Conservation (phyloP, 2,888 invertebrate species). For the Pachycephus smyrnensis region DNA sequence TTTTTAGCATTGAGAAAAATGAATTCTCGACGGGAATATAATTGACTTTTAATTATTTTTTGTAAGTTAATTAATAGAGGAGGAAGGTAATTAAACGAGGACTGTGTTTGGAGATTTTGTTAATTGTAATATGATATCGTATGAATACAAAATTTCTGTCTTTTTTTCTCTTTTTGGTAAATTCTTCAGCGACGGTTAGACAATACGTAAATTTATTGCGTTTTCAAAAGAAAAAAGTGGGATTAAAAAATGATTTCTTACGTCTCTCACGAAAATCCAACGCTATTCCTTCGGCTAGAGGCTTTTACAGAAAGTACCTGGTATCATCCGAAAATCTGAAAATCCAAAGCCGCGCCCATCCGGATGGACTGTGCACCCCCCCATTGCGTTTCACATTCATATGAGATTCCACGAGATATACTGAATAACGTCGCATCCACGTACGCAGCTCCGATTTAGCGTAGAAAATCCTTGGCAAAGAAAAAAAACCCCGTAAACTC, state of each 20-base stretch:
- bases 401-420: background rate
- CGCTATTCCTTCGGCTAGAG: background rate
- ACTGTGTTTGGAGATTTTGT: too few relatives aligned
- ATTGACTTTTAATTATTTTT: background rate
- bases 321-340: background rate
- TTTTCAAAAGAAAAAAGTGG: background rate
- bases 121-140: background rate
- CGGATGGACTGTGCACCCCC: background rate
- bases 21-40: background rate
- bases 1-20: background rate
- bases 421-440: background rate
- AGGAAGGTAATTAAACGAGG: too few relatives aligned
- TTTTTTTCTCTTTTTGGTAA: too few relatives aligned
- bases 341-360: background rate
- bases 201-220: background rate
- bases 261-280: background rate
- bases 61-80: fast-evolving
- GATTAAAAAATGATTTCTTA: background rate
- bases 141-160: background rate
- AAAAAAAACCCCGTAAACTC: background rate
- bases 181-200: background rate
- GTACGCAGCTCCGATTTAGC: background rate
- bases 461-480: background rate
- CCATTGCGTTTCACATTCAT: background rate
- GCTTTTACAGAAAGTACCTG: background rate